phyloP scores from a whole-genome alignment of 2,797 vertebrate species.

The Siniperca undulata region DNA sequence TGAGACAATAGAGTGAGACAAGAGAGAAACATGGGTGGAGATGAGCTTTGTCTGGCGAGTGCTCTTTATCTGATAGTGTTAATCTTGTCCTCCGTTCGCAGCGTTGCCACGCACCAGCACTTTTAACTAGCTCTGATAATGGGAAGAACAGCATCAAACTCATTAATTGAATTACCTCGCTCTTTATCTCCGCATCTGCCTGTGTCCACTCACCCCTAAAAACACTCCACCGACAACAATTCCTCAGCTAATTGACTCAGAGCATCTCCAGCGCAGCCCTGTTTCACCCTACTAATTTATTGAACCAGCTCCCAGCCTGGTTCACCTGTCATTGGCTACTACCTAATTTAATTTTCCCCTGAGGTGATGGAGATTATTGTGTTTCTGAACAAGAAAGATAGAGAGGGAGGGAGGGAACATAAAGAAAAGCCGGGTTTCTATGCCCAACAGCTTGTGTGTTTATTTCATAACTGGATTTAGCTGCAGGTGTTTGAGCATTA shows the following conservation, averaged over 20 bases:
- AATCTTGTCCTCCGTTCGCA: constrained; percentile 79
- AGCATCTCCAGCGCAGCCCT: constrained; percentile 35
- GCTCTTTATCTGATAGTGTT: constrained; percentile 79
- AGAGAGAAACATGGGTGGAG: constrained; percentile 60
- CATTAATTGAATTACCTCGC: constrained; percentile 86
- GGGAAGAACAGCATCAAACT: constrained; percentile 79
- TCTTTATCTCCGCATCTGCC: constrained; percentile 81
- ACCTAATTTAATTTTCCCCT: constrained; percentile 64
- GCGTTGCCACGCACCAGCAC: constrained; percentile 79
- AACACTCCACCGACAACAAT: constrained; percentile 67
- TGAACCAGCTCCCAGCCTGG: constrained; percentile 44
- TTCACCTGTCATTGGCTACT: constrained; percentile 67
- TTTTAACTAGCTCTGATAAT: constrained; percentile 83
- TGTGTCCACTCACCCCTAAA: constrained; percentile 72
- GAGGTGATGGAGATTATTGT: constrained; percentile 58
- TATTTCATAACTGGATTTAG: constrained; percentile 68
- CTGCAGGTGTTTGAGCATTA: constrained; percentile 68
- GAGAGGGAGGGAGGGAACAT: not conserved
- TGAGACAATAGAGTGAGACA: constrained; percentile 61
- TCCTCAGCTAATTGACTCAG: constrained; percentile 74
- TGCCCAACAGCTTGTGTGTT: constrained; percentile 53
- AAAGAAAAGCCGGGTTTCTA: constrained; percentile 5
- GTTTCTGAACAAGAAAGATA: constrained; percentile 35
- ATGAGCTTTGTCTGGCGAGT: constrained; percentile 73
- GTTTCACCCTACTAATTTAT: constrained; percentile 68